Conservation (phyloP, 2,888 invertebrate genomes). For the Gibbula magus region DNA sequence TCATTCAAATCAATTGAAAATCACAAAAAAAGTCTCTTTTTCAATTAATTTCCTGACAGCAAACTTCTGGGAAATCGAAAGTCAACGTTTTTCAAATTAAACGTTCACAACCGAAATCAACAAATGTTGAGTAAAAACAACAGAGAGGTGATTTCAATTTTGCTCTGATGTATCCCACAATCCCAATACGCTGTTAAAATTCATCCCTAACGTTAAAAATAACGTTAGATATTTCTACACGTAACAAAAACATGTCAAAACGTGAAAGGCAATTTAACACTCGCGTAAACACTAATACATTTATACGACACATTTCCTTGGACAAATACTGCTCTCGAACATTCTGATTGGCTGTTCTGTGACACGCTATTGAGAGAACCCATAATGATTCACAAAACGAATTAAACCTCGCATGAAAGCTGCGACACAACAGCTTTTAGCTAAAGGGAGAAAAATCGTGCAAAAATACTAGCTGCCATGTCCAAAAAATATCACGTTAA, state of each 20-base stretch:
- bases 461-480: no score
- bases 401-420: no score
- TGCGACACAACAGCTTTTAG: no score
- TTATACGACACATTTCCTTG: neutral
- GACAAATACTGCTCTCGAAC: neutral
- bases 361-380: neutral
- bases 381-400: neutral
- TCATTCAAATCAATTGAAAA: no score
- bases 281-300: neutral
- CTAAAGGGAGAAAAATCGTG: no score
- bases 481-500: no score
- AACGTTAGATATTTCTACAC: no score
- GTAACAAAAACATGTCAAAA: no score
- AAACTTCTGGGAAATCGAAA: neutral
- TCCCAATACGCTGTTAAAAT: no score
- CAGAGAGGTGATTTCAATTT: no score
- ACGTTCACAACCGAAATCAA: neutral
- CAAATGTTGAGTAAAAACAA: neutral
- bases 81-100: neutral
- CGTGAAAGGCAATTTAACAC: neutral
- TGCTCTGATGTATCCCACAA: no score
- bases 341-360: neutral
- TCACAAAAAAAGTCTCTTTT: neutral
- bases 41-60: neutral
- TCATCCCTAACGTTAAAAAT: no score